phyloP scores from a whole-genome alignment of 2,113 vertebrate species.

The Mesoclemmys tuberculata region DNA sequence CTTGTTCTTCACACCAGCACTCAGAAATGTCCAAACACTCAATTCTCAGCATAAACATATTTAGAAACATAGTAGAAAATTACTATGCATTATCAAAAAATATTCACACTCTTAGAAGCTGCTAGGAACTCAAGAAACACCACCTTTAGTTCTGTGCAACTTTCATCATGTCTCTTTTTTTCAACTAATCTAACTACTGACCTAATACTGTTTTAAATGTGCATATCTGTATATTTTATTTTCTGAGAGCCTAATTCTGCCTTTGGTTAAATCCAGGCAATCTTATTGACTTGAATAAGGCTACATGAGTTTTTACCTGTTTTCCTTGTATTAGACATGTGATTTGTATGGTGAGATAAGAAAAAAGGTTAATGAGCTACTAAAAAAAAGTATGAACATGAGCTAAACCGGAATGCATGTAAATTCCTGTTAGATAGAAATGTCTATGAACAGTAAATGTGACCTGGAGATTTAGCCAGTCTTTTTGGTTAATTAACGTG shows the following conservation, averaged over 20 bases:
- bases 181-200: neutral
- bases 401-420: neutral
- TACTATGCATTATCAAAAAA: neutral
- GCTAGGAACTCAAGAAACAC: slow-evolving; percentile 5
- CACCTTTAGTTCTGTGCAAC: neutral
- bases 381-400: neutral
- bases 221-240: neutral
- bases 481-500: neutral
- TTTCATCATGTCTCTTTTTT: neutral
- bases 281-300: neutral
- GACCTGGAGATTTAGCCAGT: neutral
- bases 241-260: neutral
- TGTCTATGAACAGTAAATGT: neutral
- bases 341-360: neutral
- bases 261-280: neutral
- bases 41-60: slow-evolving; percentile 20
- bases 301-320: neutral
- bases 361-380: neutral
- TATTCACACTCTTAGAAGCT: slow-evolving; percentile 31
- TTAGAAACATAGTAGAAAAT: slow-evolving; percentile 14
- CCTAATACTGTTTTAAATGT: neutral
- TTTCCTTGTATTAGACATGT: neutral
- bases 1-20: neutral
- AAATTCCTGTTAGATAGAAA: neutral
- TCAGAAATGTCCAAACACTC: slow-evolving; percentile 42